phyloP scores from a whole-genome alignment of 2,888 invertebrate species.

The Parelbella ahira region DNA sequence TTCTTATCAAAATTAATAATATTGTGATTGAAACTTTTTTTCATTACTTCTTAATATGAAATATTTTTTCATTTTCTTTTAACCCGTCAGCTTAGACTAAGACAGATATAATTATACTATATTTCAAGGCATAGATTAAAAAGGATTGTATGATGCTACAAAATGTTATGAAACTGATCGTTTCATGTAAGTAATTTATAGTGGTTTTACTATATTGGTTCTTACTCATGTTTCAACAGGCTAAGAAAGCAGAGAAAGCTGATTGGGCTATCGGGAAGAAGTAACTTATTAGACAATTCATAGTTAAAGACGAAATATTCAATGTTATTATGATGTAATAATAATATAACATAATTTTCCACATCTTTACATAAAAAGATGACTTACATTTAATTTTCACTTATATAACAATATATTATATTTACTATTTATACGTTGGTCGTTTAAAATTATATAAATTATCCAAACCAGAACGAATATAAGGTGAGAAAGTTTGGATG shows the following conservation, averaged over 20 bases:
- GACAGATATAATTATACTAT: no score
- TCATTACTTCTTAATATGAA: no score
- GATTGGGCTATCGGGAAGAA: conserved; percentile 85
- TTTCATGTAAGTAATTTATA: no score
- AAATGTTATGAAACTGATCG: no score
- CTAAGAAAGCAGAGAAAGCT: conserved; percentile 88
- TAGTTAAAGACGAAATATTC: conserved; percentile 15
- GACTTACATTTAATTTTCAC: conserved; percentile 53
- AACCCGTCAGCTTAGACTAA: no score
- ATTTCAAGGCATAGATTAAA: no score
- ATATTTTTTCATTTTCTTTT: no score
- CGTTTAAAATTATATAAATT: conserved; percentile 42
- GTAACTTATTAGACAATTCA: conserved; percentile 54
- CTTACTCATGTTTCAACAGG: conserved; percentile 80
- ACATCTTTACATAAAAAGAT: conserved; percentile 36
- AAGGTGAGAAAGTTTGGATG: conserved; percentile 66
- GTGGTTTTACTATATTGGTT: conserved; percentile 22
- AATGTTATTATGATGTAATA: conserved; percentile 17
- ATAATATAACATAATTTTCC: conserved; percentile 37
- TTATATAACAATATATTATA: conserved; percentile 56
- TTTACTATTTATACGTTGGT: conserved; percentile 43
- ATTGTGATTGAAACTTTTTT: no score
- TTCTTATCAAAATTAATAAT: no score
- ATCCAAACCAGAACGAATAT: conserved; percentile 36
- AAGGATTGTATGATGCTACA: no score